Base-by-base conservation (phyloP, 2,113 vertebrate species). In the Centropus bengalensis region DNA sequence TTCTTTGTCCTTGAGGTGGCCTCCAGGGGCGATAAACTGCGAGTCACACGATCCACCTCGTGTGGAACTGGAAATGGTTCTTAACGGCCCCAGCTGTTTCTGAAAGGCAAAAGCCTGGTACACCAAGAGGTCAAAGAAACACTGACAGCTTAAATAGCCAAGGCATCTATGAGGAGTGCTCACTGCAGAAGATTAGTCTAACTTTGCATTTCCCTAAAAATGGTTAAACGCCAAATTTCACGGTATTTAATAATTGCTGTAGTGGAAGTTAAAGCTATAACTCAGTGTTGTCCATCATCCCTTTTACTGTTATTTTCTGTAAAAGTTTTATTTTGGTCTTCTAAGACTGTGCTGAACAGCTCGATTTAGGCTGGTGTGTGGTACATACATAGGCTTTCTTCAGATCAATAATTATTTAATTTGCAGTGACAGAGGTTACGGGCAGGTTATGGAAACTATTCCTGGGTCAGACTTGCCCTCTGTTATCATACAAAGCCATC, bases 11-110 rank as follows among this genome's bases (percentile, higher is more conserved):
- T 99, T 99, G 98, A 99, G 96, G 92, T 98, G 98, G 98, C 98
- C 98, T 99, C 98, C 96, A 98, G 96, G 97, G 98, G 98, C 97
- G 99, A 98, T 98, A 99, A 99, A 99, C 98, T 98, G 98, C 98
- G 98, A 99, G 98, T 98, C 98, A 99, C 98, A 97, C 79, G 98
- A 99, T 98, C 98, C 97, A 98, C 98, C 97, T 97, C 94, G 96
- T 95, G 98, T 98, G 98, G 97, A 98, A 98, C 98, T 98, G 98
- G 98, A 98, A 98, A 98, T 98, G 98, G 98, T 97, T 98, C 98
- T 97, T 98, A 94, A 96, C 97, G 90, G 82, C 97, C 97, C 97
- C 99, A 99, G 99, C 99, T 99, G 99, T 97, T 98, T 96, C 97
- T 95, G 97, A 96, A 89, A 91, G 91, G 96, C 91, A 89, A 63